Evolutionary conservation across 1,140 invertebrate species (phyloP), one percentile per base, ranked within the genome.

Genomic region (Phthorimaea operculella): DNA sequence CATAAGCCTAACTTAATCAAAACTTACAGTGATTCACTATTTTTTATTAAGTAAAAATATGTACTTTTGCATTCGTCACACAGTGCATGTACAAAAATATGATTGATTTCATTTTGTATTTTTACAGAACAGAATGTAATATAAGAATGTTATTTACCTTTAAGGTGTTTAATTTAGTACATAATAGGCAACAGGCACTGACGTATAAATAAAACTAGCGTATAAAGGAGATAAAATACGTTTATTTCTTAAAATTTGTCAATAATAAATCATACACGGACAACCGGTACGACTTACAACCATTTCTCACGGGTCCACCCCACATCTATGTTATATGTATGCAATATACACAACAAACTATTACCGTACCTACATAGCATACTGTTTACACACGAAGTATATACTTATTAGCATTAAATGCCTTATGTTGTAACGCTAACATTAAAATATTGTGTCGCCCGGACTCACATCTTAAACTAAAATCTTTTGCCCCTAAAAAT

Each of bases 241-340:
- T 82, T 79, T 82, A 82, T 82, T 82, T 82, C 71, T 80, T 80
- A 80, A 76, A 82, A 79, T 79, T 82, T 80, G 72, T 80, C 79
- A 79, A 82, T 78, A 75, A 71, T 78, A 75, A 71, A 69, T 72
- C 68, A 67, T 66, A 68, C 61, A 68, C 59, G 62, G 63, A 55
- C 64, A 50, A 55, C 54, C 36, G 55, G 57, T 62, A 69, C 67
- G 66, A 69, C 66, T 61, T 54, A 57, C 59, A 50, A 50, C 48
- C 48, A 58, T 60, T 52, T 60, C 52, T 54, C 60, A 36, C 47
- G 47, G 51, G 51, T 42, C 51, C 57, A 42, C 56, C 53, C 50
- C 52, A 16, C 36, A 56, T 62, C n/a, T 55, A 55, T 60, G 28
- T 39, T 52, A 57, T 57, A 61, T 55, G 56, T 59, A 60, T 57